Evolutionary conservation across 2,888 invertebrate species (phyloP).

Genomic region (Branchipolynoe longqiensis): DNA sequence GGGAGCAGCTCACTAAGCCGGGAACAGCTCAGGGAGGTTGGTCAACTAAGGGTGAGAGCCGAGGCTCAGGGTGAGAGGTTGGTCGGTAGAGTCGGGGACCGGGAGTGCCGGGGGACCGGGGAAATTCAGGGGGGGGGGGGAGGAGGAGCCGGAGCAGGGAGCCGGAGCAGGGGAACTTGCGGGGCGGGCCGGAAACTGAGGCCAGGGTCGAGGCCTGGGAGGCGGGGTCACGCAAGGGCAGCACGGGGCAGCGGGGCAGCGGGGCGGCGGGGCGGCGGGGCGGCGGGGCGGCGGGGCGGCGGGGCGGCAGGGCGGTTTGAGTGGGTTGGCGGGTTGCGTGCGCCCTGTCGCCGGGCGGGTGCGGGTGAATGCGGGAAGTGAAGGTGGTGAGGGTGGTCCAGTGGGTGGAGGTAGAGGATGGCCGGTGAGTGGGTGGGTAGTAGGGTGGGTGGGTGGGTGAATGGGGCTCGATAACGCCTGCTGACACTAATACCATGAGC

Average conservation of each 20-base stretch:
- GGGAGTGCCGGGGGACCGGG: background rate
- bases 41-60: no score
- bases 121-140: no score
- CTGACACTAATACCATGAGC: background rate
- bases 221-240: background rate
- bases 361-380: background rate
- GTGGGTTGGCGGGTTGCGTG: no score
- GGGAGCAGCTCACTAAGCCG: conserved; percentile 15
- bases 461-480: background rate
- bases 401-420: background rate
- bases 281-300: no score
- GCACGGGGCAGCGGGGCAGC: background rate
- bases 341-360: no score
- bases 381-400: background rate
- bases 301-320: no score
- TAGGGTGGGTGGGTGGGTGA: background rate
- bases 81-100: background rate
- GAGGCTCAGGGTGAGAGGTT: background rate
- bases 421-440: background rate
- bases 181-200: background rate
- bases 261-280: no score
- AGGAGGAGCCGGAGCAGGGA: no score
- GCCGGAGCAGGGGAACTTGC: no score
- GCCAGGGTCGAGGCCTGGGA: background rate
- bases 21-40: background rate